Evolutionary conservation across 2,888 invertebrate genomes (phyloP), one percentile per base, ranked within the genome.

Genomic region (Halictus quadricinctus): DNA sequence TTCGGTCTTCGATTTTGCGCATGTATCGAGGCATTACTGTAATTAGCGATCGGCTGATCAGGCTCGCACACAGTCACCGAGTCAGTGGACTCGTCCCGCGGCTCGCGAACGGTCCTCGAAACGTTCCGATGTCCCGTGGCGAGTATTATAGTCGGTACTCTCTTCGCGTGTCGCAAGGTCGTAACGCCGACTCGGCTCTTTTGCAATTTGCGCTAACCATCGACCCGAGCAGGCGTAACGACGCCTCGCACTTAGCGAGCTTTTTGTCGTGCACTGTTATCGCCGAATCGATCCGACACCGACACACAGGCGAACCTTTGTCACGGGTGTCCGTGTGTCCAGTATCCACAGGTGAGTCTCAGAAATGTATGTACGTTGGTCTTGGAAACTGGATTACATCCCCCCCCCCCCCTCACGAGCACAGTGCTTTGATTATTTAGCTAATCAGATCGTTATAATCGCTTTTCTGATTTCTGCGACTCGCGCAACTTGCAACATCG

Each of bases 171-270:
- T 88, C 88, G 77, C 80, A 50, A 81, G 82, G 76, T 79, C 84
- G 83, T 89, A 89, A 88, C 77, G 80, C 74, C 79, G 79, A 78
- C 79, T 80, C 77, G 79, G 36, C 82, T 80, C 74, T 88, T 88
- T 88, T 85, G 80, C 88, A 86, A 89, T 89, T 88, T 83, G 88
- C 84, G 84, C 80, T 86, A 89, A 89, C 84, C 86, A 79, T 72
- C 79, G 80, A 76, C 69, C 46, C 79, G 83, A 76, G 72, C 86
- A 43, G 73, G 58, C 84, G 82, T 86, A 84, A 88, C 88, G 72
- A 81, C 48, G 79, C 72, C 75, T 76, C 79, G 75, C 76, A 76
- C 80, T 88, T 87, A 81, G 77, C 81, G 29, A 84, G 81, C 79
- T 88, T 89, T 87, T 85, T 85, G 84, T 89, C 60, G 74, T 58